Base-by-base conservation (phyloP, 1,140 invertebrate species). In the Saccostrea echinata region DNA sequence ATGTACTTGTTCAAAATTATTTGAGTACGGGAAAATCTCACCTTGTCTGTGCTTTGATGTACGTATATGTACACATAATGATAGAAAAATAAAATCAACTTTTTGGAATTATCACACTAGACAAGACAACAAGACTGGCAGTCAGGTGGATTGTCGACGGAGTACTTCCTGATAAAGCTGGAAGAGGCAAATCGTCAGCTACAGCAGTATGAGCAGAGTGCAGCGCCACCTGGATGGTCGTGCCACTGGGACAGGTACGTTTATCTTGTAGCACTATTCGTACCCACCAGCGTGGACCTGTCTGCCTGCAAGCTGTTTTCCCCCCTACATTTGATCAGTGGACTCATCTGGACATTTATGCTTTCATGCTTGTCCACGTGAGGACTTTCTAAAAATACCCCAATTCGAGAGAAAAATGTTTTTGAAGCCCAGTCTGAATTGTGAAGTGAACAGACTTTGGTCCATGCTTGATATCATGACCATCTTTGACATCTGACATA, bases 181-280 rank as follows among this genome's bases (percentile, higher is more conserved):
- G 94, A 95, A 55, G 95, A 95, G 71, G 96, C 96, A 16, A 95
- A 95, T 84, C 90, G 85, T 35, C 91, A 93, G 82, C 68, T 95
- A 43, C 86, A 92, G 93, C 95, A 90, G 95, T 97, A 94, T 93
- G 97, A 91, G 94, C 94, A 91, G 95, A 96, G 90, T 95, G 96
- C 96, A 13, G 96, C 96, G n/a, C 97, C 97, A 13, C 93, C 95
- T 43, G 97, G 96, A 90, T 97, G 97, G 97, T 95, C 95, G 84
- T 96, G 96, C 94, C 96, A 96, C 90, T 97, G 97, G 97, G 96
- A 97, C 96, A 97, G 96, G 97, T 97, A 97, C 94, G 96, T 83
- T 24, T 83, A 83, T 83, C 81, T 83, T 83, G 35, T 52, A 51
- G 35, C 35, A 51, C 53, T 55, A 43, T 83, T 61, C 12, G 61